Evolutionary conservation across 2,888 invertebrate species (phyloP).

Genomic region (Hipparchia semele): DNA sequence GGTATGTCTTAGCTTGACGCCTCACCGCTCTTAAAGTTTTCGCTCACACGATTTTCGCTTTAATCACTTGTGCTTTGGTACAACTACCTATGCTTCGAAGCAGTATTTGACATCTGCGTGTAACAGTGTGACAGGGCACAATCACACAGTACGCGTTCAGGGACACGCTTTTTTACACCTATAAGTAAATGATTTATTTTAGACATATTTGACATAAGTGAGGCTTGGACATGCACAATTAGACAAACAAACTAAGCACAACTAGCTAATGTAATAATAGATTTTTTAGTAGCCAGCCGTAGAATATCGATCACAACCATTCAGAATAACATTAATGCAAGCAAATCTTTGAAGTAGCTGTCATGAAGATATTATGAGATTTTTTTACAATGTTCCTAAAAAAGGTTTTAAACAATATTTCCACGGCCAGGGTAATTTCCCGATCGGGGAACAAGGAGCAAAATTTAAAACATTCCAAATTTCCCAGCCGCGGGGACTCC

Average conservation of each 20-base stretch:
- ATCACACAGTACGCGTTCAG: constrained; percentile 51
- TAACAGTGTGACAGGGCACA: constrained; percentile 53
- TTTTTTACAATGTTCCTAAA: neutral
- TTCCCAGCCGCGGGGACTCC: constrained; percentile 87
- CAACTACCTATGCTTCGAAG: constrained; percentile 58
- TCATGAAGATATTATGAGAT: neutral
- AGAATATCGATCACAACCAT: neutral
- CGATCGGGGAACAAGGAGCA: constrained; percentile 31
- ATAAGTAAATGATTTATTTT: constrained; percentile 25
- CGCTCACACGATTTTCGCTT: constrained; percentile 69
- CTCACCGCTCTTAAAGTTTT: constrained; percentile 61
- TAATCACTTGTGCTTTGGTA: constrained; percentile 60
- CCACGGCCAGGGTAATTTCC: neutral
- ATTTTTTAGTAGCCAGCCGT: constrained; percentile 16
- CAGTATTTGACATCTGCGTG: constrained; percentile 41
- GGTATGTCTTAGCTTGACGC: constrained; percentile 78
- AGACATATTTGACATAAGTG: constrained; percentile 24
- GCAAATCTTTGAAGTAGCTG: neutral
- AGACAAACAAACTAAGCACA: constrained; percentile 35
- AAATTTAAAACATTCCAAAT: constrained; percentile 48
- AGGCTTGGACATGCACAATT: constrained; percentile 30
- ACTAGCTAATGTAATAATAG: constrained; percentile 33
- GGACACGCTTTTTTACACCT: constrained; percentile 47
- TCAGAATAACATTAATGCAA: neutral
- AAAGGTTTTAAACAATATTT: neutral